phyloP scores from a whole-genome alignment of 2,888 invertebrate genomes.

The Xestoiulus laeticollis region DNA sequence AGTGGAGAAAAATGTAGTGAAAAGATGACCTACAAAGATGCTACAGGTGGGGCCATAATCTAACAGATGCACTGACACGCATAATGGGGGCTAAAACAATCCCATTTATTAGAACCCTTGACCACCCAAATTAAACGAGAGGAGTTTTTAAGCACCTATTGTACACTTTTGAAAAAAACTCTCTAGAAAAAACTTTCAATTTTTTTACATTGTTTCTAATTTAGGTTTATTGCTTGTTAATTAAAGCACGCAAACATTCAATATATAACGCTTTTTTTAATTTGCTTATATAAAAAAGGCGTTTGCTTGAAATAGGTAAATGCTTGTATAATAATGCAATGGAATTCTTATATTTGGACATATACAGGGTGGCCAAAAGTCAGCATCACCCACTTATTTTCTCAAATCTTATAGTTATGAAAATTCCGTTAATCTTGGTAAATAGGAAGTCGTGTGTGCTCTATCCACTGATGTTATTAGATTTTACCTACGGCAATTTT shows the following conservation, averaged over 20 bases:
- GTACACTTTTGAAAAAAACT: neutral
- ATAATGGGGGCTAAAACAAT: neutral
- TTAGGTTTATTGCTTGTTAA: neutral
- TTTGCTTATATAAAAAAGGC: too few relatives aligned
- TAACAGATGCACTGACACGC: neutral
- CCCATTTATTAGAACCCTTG: neutral
- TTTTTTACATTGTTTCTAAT: neutral
- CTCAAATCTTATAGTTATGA: too few relatives aligned
- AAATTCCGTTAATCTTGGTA: too few relatives aligned
- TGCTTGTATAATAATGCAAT: too few relatives aligned
- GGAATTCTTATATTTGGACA: too few relatives aligned
- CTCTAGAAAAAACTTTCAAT: neutral
- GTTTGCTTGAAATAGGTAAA: too few relatives aligned
- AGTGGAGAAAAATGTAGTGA: neutral
- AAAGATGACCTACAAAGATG: slow-evolving; percentile 27
- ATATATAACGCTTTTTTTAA: neutral
- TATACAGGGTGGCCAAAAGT: too few relatives aligned
- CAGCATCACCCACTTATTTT: too few relatives aligned
- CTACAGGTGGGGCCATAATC: slow-evolving; percentile 22
- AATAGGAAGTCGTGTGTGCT: too few relatives aligned
- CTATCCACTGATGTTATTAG: too few relatives aligned
- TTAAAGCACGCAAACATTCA: neutral
- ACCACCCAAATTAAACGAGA: neutral
- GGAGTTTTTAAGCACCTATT: neutral
- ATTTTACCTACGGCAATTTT: too few relatives aligned